Percentiles rank a stretch among this genome's conserved stretches.
Evolutionary conservation across 2,888 invertebrate genomes (phyloP).

Genomic region (Diachrysia chrysitis): DNA sequence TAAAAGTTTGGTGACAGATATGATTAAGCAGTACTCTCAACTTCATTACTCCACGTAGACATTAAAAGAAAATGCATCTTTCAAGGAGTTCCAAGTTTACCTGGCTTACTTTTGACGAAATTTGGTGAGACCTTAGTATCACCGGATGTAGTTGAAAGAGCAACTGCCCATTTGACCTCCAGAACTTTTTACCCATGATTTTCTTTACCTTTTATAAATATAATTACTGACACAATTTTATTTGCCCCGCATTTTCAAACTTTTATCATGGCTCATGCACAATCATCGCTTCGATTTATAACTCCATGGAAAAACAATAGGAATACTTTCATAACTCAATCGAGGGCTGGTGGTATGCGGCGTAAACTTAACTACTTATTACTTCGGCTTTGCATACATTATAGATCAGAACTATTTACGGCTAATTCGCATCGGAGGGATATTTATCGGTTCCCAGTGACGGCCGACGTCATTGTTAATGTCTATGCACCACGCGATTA

Average conservation of each 20-base stretch:
- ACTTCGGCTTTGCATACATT: conserved; percentile 56
- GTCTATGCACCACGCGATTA: conserved; percentile 78
- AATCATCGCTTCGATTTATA: conserved; percentile 61
- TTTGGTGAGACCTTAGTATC: not conserved
- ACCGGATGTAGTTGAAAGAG: not conserved
- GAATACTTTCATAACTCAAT: conserved; percentile 79
- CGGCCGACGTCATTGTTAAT: conserved; percentile 80
- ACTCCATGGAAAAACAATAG: conserved; percentile 60
- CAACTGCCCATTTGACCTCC: not conserved
- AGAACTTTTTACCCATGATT: not conserved
- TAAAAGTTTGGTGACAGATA: not conserved
- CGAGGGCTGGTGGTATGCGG: conserved; percentile 58
- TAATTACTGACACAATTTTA: conserved; percentile 35
- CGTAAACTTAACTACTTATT: conserved; percentile 57
- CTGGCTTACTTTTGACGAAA: not conserved
- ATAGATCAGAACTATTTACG: conserved; percentile 72
- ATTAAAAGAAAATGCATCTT: too few species aligned
- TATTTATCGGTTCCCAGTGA: conserved; percentile 78
- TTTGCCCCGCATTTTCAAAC: conserved; percentile 22
- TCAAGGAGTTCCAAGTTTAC: not conserved
- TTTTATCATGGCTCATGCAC: conserved; percentile 43
- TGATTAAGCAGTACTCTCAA: too few species aligned
- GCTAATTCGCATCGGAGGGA: conserved; percentile 76
- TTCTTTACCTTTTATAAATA: conserved; percentile 7
- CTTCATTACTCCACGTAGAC: too few species aligned